These are phyloP conservation scores for Cepphus grylle DNA, from an alignment of 2,113 vertebrate genomes.

Conservation along the genomic window DNA sequence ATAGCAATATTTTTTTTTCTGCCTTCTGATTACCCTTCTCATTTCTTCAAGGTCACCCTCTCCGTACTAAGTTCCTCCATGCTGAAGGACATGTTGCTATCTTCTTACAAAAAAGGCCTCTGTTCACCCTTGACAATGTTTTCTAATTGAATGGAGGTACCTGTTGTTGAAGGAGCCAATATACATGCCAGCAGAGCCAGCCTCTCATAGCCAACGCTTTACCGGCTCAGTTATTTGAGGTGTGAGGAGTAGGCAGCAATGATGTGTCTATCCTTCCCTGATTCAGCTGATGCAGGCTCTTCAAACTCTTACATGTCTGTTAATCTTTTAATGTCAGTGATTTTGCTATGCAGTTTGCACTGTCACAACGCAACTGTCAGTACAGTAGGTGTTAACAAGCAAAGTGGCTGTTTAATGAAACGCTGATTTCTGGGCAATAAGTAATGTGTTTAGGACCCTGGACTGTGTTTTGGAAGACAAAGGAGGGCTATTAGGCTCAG, in stretches of 20 bases:
- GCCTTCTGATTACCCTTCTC: neutral
- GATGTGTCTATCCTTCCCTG: neutral
- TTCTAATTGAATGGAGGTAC: too few relatives aligned
- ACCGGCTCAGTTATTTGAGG: neutral
- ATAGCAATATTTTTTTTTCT: neutral
- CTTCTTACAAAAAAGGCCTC: neutral
- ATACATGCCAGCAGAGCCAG: neutral
- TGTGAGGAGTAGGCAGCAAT: neutral
- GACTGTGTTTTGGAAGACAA: slow-evolving; percentile 23
- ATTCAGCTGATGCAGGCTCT: neutral
- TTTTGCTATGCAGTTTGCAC: neutral
- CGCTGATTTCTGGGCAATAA: neutral
- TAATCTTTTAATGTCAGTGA: neutral
- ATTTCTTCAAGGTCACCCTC: neutral
- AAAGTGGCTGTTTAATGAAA: slow-evolving; percentile 46
- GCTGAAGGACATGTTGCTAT: neutral
- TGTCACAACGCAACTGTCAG: neutral
- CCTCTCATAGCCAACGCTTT: neutral
- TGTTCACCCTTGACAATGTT: neutral
- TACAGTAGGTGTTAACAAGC: neutral
- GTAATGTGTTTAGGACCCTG: neutral
- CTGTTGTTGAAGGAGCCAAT: neutral
- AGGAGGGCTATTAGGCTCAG: neutral
- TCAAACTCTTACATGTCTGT: neutral
- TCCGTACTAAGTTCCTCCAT: neutral